Percentiles rank a stretch among this genome's conserved stretches.
phyloP scores from a whole-genome alignment of 2,888 invertebrate species.

The Anagyrus pseudococci region DNA sequence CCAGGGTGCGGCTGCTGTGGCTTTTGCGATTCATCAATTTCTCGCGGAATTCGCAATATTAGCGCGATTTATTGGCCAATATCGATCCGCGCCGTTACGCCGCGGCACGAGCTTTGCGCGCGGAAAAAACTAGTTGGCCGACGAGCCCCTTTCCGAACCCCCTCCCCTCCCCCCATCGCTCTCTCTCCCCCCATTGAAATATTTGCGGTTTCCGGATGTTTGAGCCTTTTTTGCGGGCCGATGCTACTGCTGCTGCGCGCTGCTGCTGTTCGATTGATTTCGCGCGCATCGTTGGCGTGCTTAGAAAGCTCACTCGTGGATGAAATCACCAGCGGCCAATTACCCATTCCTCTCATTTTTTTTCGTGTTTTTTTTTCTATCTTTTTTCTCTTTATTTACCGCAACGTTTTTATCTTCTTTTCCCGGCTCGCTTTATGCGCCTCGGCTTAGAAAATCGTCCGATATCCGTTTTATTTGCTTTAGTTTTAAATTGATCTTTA shows the following conservation, averaged over 20 bases:
- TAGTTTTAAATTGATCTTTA: too few species aligned
- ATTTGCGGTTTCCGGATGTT: background rate
- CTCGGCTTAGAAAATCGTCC: too few species aligned
- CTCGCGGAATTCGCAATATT: slow-evolving; percentile 41
- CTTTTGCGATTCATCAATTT: slow-evolving; percentile 19
- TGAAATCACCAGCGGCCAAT: too few species aligned
- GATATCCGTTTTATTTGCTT: too few species aligned
- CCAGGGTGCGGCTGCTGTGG: background rate
- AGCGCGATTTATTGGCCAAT: slow-evolving; percentile 46
- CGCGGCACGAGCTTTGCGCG: background rate
- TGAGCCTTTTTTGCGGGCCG: background rate
- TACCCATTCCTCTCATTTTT: too few species aligned
- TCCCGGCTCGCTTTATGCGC: too few species aligned
- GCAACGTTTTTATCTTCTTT: too few species aligned
- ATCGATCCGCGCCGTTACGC: slow-evolving; percentile 39
- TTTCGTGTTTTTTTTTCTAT: too few species aligned
- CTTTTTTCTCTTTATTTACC: too few species aligned
- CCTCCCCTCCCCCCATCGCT: background rate
- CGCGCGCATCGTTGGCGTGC: too few species aligned
- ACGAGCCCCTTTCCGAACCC: background rate
- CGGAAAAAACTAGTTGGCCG: background rate
- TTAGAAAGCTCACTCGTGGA: too few species aligned
- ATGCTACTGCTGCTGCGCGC: background rate
- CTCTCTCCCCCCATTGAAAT: too few species aligned
- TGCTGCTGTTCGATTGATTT: background rate